Conservation (phyloP, 2,888 invertebrate species). For the Monoplex corrugatus region DNA sequence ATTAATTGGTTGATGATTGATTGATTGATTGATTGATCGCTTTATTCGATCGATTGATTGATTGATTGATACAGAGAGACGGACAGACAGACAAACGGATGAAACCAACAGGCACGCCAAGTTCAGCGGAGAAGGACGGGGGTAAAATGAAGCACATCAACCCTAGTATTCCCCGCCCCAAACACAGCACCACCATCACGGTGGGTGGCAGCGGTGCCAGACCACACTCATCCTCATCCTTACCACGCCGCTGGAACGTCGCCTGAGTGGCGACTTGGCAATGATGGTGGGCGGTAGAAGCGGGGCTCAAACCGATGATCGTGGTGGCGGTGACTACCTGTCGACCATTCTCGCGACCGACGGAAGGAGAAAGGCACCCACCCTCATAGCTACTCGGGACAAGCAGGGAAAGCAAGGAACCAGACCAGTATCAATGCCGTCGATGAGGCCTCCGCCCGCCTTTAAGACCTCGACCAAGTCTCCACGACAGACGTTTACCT, state of each 20-base stretch:
- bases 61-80: too few species aligned
- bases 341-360: background rate
- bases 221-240: background rate
- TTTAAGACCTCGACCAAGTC: background rate
- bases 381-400: background rate
- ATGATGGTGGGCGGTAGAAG: background rate
- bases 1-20: too few species aligned
- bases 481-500: background rate
- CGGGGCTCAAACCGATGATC: background rate
- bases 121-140: constrained; percentile 4
- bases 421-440: background rate
- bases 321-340: background rate
- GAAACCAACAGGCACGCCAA: constrained; percentile 36
- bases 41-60: background rate
- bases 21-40: too few species aligned
- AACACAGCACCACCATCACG: constrained; percentile 1
- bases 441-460: background rate
- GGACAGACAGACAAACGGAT: background rate
- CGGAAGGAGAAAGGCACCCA: background rate
- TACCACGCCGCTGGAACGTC: background rate
- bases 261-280: background rate
- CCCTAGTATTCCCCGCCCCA: background rate
- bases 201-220: background rate
- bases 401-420: background rate
- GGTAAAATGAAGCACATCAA: background rate